phyloP scores from a whole-genome alignment of 2,888 invertebrate genomes.

The Geophilus truncorum region DNA sequence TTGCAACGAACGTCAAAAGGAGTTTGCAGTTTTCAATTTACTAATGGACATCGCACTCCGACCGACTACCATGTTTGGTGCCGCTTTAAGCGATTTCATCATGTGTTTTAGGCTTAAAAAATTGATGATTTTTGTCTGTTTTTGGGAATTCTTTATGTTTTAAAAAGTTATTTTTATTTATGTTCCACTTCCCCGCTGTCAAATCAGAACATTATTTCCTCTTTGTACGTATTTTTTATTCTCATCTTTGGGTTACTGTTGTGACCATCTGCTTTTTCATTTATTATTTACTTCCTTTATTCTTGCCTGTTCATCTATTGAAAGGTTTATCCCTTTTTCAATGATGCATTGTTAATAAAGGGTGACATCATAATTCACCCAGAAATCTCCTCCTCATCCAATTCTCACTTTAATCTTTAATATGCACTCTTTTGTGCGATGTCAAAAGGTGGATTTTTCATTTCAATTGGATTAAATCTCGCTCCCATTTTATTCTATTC shows the following conservation, averaged over 20 bases:
- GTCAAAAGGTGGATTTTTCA: background rate
- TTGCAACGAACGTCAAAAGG: background rate
- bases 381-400: background rate
- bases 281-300: slow-evolving; percentile 9
- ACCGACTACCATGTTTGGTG: background rate
- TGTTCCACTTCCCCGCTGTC: background rate
- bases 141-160: background rate
- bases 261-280: slow-evolving; percentile 6
- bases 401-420: background rate
- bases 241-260: background rate
- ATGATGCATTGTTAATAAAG: background rate
- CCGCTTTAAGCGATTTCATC: background rate
- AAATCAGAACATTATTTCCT: background rate
- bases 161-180: background rate
- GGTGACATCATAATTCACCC: slow-evolving; percentile 1
- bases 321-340: background rate
- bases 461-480: slow-evolving; percentile 18
- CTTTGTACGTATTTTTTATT: background rate
- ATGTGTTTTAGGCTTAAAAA: background rate
- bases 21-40: background rate
- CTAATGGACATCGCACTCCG: background rate
- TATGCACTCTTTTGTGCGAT: background rate
- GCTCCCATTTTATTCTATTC: too few species aligned
- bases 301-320: background rate
- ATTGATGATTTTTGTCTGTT: background rate